Evolutionary conservation across 2,888 invertebrate species (phyloP).

Genomic region (Latrodectus elegans): DNA sequence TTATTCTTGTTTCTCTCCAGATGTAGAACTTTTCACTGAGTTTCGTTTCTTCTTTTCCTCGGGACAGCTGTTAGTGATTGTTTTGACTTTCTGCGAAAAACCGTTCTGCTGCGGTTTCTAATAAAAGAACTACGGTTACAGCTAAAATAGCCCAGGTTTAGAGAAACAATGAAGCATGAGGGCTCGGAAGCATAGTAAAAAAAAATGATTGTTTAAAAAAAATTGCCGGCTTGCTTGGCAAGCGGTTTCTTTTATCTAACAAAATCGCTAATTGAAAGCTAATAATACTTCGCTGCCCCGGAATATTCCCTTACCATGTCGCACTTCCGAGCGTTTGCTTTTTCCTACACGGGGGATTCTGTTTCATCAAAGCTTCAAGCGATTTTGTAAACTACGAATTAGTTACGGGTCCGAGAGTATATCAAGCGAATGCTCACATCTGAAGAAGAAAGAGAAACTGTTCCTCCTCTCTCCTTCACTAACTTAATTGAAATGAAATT

Average conservation of each 20-base stretch:
- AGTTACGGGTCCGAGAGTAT: too few species aligned
- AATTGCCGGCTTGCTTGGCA: slow-evolving; percentile 4
- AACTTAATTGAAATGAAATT: too few species aligned
- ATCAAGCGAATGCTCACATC: too few species aligned
- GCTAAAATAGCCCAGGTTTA: slow-evolving; percentile 49
- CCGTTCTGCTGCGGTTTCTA: slow-evolving; percentile 33
- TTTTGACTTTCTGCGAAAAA: slow-evolving; percentile 60
- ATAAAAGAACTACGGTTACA: slow-evolving; percentile 20
- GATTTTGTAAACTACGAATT: too few species aligned
- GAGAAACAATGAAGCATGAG: slow-evolving; percentile 36
- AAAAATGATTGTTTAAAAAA: neutral
- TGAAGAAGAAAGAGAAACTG: too few species aligned
- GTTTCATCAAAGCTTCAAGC: too few species aligned
- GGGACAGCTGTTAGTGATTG: slow-evolving; percentile 24
- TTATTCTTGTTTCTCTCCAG: too few species aligned
- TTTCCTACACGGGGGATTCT: too few species aligned
- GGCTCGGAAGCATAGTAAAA: neutral
- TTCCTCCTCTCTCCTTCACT: too few species aligned
- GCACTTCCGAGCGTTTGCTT: too few species aligned
- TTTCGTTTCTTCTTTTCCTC: too few species aligned
- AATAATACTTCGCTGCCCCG: slow-evolving; percentile 20
- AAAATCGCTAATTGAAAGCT: slow-evolving; percentile 40
- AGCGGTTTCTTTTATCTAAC: slow-evolving; percentile 20
- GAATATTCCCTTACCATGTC: neutral
- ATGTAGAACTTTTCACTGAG: too few species aligned